These are phyloP conservation scores for Nipponacmea schrenckii DNA, from an alignment of 2,888 invertebrate genomes.

Conservation along the genomic window DNA sequence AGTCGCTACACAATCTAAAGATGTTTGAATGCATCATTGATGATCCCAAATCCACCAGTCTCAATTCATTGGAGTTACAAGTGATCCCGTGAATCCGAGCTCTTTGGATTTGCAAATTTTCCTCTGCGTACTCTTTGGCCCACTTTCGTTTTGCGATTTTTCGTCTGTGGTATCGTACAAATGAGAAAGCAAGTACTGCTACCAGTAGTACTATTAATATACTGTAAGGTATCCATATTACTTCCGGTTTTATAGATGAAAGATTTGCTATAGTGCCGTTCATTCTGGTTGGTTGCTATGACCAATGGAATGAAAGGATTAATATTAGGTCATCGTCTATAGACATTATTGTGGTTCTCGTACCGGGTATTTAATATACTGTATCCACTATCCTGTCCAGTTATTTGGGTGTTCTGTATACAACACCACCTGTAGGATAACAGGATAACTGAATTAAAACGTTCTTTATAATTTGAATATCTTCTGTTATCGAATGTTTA, in stretches of 20 bases:
- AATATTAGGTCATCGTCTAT: too few relatives aligned
- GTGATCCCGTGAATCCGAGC: neutral
- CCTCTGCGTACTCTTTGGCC: neutral
- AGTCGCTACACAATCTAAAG: too few relatives aligned
- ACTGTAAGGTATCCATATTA: neutral
- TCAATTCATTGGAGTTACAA: neutral
- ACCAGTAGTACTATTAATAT: neutral
- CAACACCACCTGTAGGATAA: too few relatives aligned
- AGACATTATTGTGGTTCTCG: too few relatives aligned
- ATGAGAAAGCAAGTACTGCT: neutral
- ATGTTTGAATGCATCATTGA: neutral
- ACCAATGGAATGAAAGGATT: too few relatives aligned
- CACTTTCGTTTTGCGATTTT: neutral
- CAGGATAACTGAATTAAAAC: too few relatives aligned
- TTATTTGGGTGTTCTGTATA: too few relatives aligned
- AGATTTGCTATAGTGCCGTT: neutral
- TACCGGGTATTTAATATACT: too few relatives aligned
- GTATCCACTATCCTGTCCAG: too few relatives aligned
- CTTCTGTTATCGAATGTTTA: too few relatives aligned
- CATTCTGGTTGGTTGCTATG: neutral
- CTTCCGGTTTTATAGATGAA: neutral
- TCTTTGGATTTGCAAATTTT: neutral
- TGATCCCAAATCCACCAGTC: neutral
- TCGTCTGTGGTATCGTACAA: neutral
- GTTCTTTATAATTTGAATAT: too few relatives aligned